These are phyloP conservation scores for Ectropis crepuscularia DNA, from an alignment of 2,888 invertebrate species.

Conservation along the genomic window DNA sequence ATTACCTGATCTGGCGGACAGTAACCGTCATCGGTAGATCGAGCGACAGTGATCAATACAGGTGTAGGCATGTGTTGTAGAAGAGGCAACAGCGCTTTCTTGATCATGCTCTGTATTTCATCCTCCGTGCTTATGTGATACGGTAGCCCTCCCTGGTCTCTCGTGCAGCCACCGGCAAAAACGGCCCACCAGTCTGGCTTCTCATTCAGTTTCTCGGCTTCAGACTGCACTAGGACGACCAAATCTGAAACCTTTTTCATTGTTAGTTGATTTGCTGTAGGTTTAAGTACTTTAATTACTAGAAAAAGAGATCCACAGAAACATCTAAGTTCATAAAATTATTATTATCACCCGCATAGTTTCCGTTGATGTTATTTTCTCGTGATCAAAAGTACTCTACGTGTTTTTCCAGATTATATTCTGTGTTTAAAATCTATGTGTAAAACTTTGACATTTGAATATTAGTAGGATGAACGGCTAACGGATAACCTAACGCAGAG, in stretches of 20 bases:
- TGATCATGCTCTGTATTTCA: conserved; percentile 87
- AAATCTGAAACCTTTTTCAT: conserved; percentile 74
- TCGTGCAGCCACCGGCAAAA: conserved; percentile 94
- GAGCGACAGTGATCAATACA: conserved; percentile 90
- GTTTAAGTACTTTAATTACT: too few species aligned
- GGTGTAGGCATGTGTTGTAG: conserved; percentile 86
- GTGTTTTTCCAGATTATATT: too few species aligned
- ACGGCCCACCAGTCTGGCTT: conserved; percentile 92
- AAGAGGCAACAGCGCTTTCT: conserved; percentile 83
- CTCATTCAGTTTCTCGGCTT: conserved; percentile 83
- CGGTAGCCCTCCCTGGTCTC: conserved; percentile 93
- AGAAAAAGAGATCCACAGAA: too few species aligned
- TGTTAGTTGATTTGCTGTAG: conserved; percentile 1
- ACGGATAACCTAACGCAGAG: too few species aligned
- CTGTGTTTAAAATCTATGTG: too few species aligned
- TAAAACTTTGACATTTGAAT: too few species aligned
- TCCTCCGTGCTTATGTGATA: conserved; percentile 90
- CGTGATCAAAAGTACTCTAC: too few species aligned
- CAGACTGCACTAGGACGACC: conserved; percentile 73
- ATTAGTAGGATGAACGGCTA: too few species aligned
- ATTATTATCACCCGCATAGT: too few species aligned
- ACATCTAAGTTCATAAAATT: too few species aligned
- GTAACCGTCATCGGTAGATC: conserved; percentile 95
- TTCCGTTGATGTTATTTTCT: too few species aligned
- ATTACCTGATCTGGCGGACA: conserved; percentile 91